Percentiles rank a stretch among this genome's conserved stretches.
Evolutionary conservation across 1,140 invertebrate species (phyloP).

Genomic region (Halyomorpha halys): DNA sequence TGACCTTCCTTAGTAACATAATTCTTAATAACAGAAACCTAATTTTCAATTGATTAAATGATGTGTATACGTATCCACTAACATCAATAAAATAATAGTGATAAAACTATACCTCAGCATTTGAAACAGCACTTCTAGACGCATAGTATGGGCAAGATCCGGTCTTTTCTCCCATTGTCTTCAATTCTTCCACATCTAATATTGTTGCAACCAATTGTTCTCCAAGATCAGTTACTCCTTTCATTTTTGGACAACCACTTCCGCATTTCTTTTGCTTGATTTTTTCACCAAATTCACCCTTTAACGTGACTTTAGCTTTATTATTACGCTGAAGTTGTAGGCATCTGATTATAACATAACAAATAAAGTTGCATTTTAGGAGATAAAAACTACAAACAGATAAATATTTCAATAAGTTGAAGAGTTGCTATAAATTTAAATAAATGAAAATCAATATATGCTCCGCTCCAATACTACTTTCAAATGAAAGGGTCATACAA

Average conservation of each 20-base stretch:
- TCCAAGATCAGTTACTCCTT: conserved; percentile 50
- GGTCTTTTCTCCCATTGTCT: conserved; percentile 52
- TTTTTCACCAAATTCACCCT: conserved; percentile 48
- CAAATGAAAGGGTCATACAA: too few relatives aligned
- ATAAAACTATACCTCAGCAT: conserved; percentile 53
- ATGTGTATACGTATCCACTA: too few relatives aligned
- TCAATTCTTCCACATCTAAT: conserved; percentile 81
- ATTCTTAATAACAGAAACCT: conserved; percentile 10
- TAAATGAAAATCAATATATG: too few relatives aligned
- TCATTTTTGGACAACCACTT: conserved; percentile 55
- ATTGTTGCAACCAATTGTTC: conserved; percentile 58
- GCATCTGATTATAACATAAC: conserved; percentile 46
- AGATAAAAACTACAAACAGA: too few relatives aligned
- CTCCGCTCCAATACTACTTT: too few relatives aligned
- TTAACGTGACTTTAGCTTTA: conserved; percentile 42
- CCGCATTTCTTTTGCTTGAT: conserved; percentile 48
- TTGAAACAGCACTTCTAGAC: conserved; percentile 60
- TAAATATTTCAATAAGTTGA: too few relatives aligned
- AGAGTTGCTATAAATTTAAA: too few relatives aligned
- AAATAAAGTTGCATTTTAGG: too few relatives aligned
- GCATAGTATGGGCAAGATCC: conserved; percentile 88
- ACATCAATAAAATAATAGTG: too few relatives aligned
- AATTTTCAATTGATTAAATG: too few relatives aligned
- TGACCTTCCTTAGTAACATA: not conserved
- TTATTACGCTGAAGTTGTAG: conserved; percentile 70